Conservation (phyloP, 2,113 vertebrate genomes). For the Struthidea cinerea region DNA sequence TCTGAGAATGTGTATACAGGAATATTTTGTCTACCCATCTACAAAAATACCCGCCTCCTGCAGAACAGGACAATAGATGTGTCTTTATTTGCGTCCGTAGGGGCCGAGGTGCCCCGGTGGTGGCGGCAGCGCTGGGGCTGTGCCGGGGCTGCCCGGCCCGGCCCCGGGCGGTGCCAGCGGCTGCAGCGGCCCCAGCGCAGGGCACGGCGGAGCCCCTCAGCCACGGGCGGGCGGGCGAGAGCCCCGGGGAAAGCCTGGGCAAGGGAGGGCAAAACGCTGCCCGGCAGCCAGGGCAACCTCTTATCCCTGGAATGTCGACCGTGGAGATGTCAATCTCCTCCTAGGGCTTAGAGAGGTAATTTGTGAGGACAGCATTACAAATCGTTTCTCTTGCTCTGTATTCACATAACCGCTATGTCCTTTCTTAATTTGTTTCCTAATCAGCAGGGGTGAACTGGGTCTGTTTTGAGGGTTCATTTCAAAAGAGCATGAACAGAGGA, state of each 20-base stretch:
- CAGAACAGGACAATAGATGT: neutral
- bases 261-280: neutral
- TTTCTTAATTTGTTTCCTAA: neutral
- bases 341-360: neutral
- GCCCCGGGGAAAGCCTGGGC: neutral
- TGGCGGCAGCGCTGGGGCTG: rapidly evolving
- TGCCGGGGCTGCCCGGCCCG: too few relatives aligned
- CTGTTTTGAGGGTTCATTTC: neutral
- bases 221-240: neutral
- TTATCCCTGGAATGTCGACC: neutral
- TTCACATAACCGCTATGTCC: neutral
- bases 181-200: neutral
- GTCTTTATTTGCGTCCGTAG: neutral
- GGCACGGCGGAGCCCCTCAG: neutral
- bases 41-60: neutral
- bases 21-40: neutral
- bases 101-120: rapidly evolving
- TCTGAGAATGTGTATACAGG: neutral
- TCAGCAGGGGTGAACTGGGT: rapidly evolving
- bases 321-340: neutral
- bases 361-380: neutral
- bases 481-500: neutral
- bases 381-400: neutral
- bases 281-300: neutral
- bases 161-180: neutral